These are phyloP conservation scores for Actinernus sp. DNA, from an alignment of 92 coral and sea anemone species.

Conservation along the genomic window DNA sequence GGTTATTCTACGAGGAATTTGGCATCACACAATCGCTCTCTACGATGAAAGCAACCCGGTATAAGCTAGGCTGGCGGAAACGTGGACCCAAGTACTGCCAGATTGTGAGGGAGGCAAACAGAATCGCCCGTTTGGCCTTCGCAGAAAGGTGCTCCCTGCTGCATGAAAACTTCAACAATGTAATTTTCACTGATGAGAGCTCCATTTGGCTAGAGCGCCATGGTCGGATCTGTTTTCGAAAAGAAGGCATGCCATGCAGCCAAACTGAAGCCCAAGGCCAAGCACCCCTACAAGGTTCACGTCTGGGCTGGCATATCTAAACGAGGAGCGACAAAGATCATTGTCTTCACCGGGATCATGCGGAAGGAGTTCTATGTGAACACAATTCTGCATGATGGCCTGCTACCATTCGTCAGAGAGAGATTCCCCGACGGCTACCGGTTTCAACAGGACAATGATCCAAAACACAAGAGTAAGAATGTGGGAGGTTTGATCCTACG, in stretches of 20 bases:
- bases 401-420: too few relatives aligned
- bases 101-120: constrained; percentile 20
- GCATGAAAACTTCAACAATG: constrained; percentile 30
- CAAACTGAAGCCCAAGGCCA: constrained; percentile 13
- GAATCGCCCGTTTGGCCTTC: constrained; percentile 18
- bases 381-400: background rate
- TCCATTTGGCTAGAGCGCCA: too few relatives aligned
- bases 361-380: constrained; percentile 12
- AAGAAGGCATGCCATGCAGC: constrained; percentile 33
- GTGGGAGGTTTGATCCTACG: too few relatives aligned
- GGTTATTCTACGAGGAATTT: constrained; percentile 3
- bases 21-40: constrained; percentile 10
- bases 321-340: constrained; percentile 32
- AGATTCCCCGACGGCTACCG: too few relatives aligned
- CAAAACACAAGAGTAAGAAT: too few relatives aligned
- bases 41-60: constrained; percentile 6
- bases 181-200: constrained; percentile 58
- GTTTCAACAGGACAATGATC: too few relatives aligned
- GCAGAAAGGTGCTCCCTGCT: background rate
- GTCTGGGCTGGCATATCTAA: too few relatives aligned
- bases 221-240: too few relatives aligned
- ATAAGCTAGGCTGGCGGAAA: constrained; percentile 28
- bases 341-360: constrained; percentile 35
- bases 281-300: too few relatives aligned
- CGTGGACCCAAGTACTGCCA: constrained; percentile 37